Base-by-base conservation (phyloP, 2,888 invertebrate species). In the Aleiodes testaceus region DNA sequence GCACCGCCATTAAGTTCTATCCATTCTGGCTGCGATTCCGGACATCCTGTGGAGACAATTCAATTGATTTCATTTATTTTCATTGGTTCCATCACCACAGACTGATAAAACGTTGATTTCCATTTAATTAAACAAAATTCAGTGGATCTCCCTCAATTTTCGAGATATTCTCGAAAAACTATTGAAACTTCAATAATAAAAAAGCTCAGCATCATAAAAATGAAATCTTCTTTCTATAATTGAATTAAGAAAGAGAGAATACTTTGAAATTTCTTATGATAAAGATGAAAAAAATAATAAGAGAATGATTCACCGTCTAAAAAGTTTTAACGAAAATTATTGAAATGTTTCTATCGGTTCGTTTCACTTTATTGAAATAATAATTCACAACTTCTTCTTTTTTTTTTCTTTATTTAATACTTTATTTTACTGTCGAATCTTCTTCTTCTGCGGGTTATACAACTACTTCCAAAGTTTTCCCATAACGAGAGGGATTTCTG, bases 1-100 rank as follows among this genome's bases (percentile, higher is more conserved):
- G 87, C 80, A 12, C 86, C 86, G 4, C 86, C 85, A 22, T 80
- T 79, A 53, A 87, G 77, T 72, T 87, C 87, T 80, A 87, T 85
- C 87, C 87, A 87, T 75, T 87, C 87, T 22, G 87, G 84, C 53
- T 78, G 78, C 5, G 85, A 82, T 14, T 87, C 84, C 9, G 83
- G 79, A 72, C 82, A 84, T 26, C 81, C 87, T 86, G 79, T n/a
- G 71, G 18, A 36, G 36, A 36, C 36, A 36, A 36, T 36, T 36
- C 7, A 36, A 36, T 36, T 36, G 36, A 36, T 36, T 36, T 9
- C 36, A 11, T 36, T 36, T 36, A 36, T 36, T 36, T 36, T 36
- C 7, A 36, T 36, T 36, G 11, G 11, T 36, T 9, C 11, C 9
- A 11, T 36, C 36, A 11, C 9, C 36, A 2, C 11, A 36, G 36